phyloP scores from a whole-genome alignment of 2,797 vertebrate species.

The Cossypha caffra region DNA sequence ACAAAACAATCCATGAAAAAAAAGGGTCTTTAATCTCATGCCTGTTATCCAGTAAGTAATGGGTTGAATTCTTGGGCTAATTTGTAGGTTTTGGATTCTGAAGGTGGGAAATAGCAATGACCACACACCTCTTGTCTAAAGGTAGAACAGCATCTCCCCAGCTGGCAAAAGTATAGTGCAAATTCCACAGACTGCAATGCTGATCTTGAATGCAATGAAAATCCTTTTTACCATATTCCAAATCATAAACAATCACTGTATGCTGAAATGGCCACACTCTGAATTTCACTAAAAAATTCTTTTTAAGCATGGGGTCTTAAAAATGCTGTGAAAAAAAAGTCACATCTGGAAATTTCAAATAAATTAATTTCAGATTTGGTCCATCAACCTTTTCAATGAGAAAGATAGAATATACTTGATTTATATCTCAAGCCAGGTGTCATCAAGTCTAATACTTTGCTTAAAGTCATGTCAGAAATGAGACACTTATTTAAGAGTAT shows the following conservation, averaged over 20 bases:
- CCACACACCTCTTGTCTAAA: background rate
- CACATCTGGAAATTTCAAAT: background rate
- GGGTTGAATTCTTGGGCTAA: background rate
- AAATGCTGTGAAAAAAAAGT: background rate
- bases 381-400: background rate
- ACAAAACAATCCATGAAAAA: background rate
- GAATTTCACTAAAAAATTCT: background rate
- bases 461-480: background rate
- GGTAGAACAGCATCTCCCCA: background rate
- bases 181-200: background rate
- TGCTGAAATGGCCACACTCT: background rate
- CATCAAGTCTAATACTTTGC: background rate
- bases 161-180: background rate
- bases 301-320: background rate
- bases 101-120: background rate
- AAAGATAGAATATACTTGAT: background rate
- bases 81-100: background rate
- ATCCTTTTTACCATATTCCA: background rate
- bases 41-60: background rate
- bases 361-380: background rate
- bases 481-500: background rate
- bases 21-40: background rate
- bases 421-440: background rate
- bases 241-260: background rate
- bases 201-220: background rate